Evolutionary conservation across 2,113 vertebrate genomes (phyloP).

Genomic region (Platichthys flesus): DNA sequence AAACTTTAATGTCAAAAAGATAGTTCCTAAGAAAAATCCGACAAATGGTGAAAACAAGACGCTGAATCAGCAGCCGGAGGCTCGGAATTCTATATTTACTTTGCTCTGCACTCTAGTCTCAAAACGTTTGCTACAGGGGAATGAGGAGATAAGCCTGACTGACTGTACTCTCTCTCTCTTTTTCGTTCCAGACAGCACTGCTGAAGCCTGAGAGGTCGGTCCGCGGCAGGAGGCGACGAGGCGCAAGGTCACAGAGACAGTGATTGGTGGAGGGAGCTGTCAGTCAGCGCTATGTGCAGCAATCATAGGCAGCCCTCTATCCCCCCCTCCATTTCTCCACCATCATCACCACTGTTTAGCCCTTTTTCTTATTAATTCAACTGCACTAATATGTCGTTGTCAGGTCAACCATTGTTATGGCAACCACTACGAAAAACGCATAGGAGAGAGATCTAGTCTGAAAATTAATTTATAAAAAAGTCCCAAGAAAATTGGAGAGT

Average conservation of each 20-base stretch:
- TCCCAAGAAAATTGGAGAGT: conserved; percentile 28
- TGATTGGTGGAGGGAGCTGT: conserved; percentile 64
- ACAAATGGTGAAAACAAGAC: too few relatives aligned
- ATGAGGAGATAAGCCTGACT: conserved; percentile 1
- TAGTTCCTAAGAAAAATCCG: too few relatives aligned
- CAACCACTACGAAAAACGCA: conserved; percentile 65
- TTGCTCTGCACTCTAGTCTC: too few relatives aligned
- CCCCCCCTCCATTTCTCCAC: conserved; percentile 43
- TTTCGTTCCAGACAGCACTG: conserved; percentile 70
- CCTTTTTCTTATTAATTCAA: conserved; percentile 43
- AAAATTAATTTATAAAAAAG: conserved; percentile 54
- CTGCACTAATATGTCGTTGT: conserved; percentile 80
- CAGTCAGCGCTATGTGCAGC: conserved; percentile 50
- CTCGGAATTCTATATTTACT: too few relatives aligned
- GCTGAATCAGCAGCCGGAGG: too few relatives aligned
- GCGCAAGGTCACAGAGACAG: conserved; percentile 80
- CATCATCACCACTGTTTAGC: conserved; percentile 65
- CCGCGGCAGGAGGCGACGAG: conserved; percentile 81
- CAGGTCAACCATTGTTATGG: conserved; percentile 67
- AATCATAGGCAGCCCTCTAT: conserved; percentile 41
- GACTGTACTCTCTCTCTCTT: conserved; percentile 12
- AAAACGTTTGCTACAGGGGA: background rate
- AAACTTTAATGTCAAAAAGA: too few relatives aligned
- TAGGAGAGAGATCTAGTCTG: conserved; percentile 64
- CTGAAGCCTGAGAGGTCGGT: conserved; percentile 78